These are phyloP conservation scores for Strix uralensis DNA, from an alignment of 2,113 vertebrate species.

Conservation along the genomic window DNA sequence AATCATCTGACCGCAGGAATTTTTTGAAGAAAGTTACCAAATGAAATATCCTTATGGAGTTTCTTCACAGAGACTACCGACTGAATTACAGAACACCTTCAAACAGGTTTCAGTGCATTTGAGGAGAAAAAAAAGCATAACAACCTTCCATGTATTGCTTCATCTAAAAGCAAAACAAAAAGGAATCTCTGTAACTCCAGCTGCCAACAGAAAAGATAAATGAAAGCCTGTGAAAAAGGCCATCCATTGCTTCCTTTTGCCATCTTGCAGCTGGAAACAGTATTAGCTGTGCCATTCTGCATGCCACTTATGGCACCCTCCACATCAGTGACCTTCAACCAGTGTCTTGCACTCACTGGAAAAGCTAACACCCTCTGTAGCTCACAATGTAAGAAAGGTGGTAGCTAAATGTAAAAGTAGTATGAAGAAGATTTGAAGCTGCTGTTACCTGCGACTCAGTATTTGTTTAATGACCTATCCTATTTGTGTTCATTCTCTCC, in stretches of 20 bases:
- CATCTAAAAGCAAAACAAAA: not conserved
- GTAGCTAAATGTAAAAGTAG: not conserved
- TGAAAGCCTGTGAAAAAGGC: not conserved
- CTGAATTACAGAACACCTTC: not conserved
- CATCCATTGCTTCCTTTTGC: not conserved
- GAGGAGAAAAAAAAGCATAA: fast-evolving
- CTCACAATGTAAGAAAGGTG: not conserved
- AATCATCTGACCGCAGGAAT: not conserved
- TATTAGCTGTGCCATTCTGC: not conserved
- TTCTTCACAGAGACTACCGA: not conserved
- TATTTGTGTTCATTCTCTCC: not conserved
- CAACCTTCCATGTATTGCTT: not conserved
- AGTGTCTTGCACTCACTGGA: not conserved
- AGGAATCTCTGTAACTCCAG: not conserved
- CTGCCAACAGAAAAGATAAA: not conserved
- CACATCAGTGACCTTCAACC: not conserved
- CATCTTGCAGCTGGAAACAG: not conserved
- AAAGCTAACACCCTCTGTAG: not conserved
- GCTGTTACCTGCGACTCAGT: not conserved
- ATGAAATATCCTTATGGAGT: not conserved
- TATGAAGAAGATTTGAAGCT: not conserved
- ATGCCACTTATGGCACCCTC: not conserved
- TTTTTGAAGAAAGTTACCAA: not conserved
- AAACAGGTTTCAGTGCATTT: not conserved
- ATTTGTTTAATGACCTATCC: not conserved